Evolutionary conservation across 2,888 invertebrate species (phyloP), one percentile per base, ranked within the genome.

Genomic region (Stegana nigrithorax): DNA sequence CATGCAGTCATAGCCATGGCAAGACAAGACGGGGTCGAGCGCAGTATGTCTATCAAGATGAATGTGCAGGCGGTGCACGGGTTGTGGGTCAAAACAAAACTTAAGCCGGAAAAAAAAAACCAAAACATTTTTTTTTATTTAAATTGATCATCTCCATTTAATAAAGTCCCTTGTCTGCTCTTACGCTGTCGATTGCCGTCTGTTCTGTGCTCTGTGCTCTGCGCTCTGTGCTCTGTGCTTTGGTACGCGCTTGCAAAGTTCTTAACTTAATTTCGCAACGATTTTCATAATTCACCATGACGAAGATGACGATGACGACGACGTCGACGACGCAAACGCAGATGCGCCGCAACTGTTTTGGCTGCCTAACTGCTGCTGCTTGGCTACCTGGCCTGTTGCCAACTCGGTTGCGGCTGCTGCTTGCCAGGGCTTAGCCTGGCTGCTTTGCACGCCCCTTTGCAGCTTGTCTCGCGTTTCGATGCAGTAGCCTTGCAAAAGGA

Each of bases 61-160:
- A 67, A 64, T 70, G 70, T 70, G n/a, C 60, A 60, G 65, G 60
- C 65, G 66, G 45, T 36, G 47, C 29, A 50, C 58, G 55, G 44
- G n/a, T 51, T 59, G 44, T 58, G 23, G 26, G 45, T 60, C 60
- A 60, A 62, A 32, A 39, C 59, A 8, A 29, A 53, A 17, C 63
- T 26, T 12, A 51, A 10, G 36, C 42, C 19, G 12, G 27, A 6
- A 42, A 42, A 62, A 29, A n/a, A n/a, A n/a, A n/a, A 66, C n/a
- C 25, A 67, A 74, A 80, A 82, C 84, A n/a, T n/a, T n/a, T n/a
- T n/a, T n/a, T n/a, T n/a, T n/a, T n/a, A 82, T 82, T 82, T 82
- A 82, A 82, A 82, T 82, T 82, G 84, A 84, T 82, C 83, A 83
- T 82, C 84, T 83, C 78, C 84, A 84, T 83, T 84, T 81, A 82